Evolutionary conservation across 2,888 invertebrate genomes (phyloP), one percentile per base, ranked within the genome.

Genomic region (Heliconius ethilla): DNA sequence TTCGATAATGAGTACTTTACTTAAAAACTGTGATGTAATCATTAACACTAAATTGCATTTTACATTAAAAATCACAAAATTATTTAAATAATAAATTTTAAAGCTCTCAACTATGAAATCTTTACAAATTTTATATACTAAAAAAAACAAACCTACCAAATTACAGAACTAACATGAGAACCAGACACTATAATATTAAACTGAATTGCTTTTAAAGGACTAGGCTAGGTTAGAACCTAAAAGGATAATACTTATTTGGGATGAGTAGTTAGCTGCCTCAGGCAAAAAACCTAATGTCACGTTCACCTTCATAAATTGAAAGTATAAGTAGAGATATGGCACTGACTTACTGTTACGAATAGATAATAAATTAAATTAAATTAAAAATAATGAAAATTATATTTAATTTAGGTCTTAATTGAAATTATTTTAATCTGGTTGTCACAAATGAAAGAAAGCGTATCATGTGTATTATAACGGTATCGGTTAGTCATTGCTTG

Each of bases 311-410:
- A 55, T 78, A 80, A 79, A 77, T 70, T 75, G 82, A 79, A 82
- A 81, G 82, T 82, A 79, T 82, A 81, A 83, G 84, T 82, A 83
- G 82, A 75, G 7, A 51, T 75, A 78, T 73, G 77, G 67, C 70
- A 59, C 73, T 72, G 63, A 66, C 75, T 81, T 81, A 75, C 78
- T 74, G 72, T 81, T 81, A 75, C 78, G 77, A 69, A 1, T 18
- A 59, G 55, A 59, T 59, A 59, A 59, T n/a, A 59, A 10, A 59
- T n/a, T 59, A 10, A n/a, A 10, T 3, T 59, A 7, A 18, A 51
- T 51, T 51, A 5, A 51, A 51, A 51, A 51, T 51, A 51, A 18
- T 51, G 18, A 13, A 51, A 51, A n/a, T n/a, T 59, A n/a, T 11
- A 33, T 37, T 67, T n/a, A n/a, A 1, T 37, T 13, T n/a, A n/a